These are phyloP conservation scores for Platycercus adscitus DNA, from an alignment of 2,113 vertebrate species.

Conservation along the genomic window DNA sequence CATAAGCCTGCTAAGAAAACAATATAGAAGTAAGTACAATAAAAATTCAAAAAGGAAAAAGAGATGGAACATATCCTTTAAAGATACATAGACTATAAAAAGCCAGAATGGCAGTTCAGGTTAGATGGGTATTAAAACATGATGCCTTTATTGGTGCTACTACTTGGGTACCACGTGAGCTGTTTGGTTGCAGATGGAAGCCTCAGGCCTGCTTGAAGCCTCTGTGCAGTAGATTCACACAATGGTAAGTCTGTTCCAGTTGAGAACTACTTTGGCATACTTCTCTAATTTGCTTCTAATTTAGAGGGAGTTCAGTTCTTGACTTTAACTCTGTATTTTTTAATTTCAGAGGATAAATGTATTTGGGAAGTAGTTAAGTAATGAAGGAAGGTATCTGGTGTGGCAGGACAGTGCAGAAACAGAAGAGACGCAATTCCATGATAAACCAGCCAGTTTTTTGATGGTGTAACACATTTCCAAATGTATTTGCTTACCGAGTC, in stretches of 20 bases:
- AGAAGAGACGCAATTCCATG: not conserved
- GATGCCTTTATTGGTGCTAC: not conserved
- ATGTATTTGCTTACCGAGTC: conserved; percentile 79
- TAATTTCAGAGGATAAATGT: not conserved
- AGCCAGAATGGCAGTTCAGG: not conserved
- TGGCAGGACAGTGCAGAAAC: not conserved
- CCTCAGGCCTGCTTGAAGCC: not conserved
- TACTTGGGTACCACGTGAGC: not conserved
- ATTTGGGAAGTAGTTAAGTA: not conserved
- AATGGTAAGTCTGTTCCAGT: not conserved
- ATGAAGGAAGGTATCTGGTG: not conserved
- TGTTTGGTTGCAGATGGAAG: not conserved
- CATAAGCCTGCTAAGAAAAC: conserved; percentile 83
- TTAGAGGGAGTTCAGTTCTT: not conserved
- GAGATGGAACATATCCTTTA: not conserved
- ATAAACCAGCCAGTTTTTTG: not conserved
- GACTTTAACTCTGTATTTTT: not conserved
- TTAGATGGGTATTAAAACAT: not conserved
- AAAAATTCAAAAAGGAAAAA: not conserved
- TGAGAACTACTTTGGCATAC: not conserved
- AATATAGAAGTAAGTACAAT: not conserved
- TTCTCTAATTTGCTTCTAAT: not conserved
- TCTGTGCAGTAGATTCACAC: not conserved
- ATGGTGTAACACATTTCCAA: not conserved
- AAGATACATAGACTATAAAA: not conserved